Conservation (phyloP, 2,113 vertebrate species). For the Rhynchomys soricoides region DNA sequence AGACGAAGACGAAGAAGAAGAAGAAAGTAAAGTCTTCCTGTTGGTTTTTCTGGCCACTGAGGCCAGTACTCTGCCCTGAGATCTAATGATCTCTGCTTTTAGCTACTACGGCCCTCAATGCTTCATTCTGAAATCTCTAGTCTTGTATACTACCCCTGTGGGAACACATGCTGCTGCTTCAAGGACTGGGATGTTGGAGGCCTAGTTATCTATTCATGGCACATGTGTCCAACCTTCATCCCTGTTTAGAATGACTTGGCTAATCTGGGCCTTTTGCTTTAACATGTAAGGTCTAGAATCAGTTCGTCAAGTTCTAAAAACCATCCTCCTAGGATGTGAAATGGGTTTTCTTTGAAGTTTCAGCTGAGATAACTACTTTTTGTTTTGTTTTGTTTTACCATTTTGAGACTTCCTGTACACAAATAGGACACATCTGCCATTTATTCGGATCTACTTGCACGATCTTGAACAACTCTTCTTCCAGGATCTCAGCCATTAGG, state of each 20-base stretch:
- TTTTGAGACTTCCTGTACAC: background rate
- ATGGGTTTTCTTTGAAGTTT: slow-evolving; percentile 47
- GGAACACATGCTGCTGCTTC: background rate
- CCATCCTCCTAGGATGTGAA: background rate
- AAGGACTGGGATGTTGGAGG: background rate
- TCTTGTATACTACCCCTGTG: too few relatives aligned
- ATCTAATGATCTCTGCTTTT: background rate
- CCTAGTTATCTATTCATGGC: background rate
- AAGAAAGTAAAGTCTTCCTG: background rate
- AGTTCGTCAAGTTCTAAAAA: background rate
- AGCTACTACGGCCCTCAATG: background rate
- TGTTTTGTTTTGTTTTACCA: background rate
- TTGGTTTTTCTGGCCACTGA: background rate
- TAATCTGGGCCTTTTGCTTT: background rate
- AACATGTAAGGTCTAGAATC: background rate
- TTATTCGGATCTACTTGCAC: background rate
- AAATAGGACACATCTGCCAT: background rate
- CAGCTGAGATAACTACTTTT: background rate
- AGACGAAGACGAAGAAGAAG: background rate
- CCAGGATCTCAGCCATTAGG: background rate
- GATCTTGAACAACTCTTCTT: background rate
- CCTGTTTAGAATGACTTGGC: background rate
- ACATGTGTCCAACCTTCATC: background rate
- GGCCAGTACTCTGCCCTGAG: background rate
- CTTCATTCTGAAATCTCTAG: background rate